These are phyloP conservation scores for Parelbella ahira DNA, from an alignment of 2,888 invertebrate genomes.

Conservation along the genomic window DNA sequence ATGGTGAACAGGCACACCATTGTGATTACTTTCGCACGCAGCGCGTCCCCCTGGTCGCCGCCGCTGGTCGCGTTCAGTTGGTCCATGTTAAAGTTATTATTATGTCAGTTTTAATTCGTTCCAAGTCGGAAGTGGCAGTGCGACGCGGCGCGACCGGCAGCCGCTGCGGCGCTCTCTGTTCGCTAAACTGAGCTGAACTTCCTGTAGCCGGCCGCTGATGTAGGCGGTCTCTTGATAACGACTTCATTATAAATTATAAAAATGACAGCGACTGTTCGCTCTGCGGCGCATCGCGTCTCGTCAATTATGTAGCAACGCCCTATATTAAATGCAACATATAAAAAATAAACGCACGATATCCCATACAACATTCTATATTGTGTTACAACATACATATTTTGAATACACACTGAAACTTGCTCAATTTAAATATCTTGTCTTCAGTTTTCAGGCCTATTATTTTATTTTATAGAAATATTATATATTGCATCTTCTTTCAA, in stretches of 20 bases:
- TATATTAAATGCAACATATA: too few species aligned
- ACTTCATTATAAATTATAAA: conserved; percentile 66
- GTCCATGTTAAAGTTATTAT: conserved; percentile 33
- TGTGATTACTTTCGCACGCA: conserved; percentile 88
- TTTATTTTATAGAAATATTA: too few species aligned
- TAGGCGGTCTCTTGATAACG: conserved; percentile 64
- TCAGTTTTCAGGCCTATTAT: too few species aligned
- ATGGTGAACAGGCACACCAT: conserved; percentile 88
- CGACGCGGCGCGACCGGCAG: conserved; percentile 1
- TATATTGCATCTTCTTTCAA: too few species aligned
- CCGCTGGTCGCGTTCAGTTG: conserved; percentile 12
- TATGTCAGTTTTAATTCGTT: conserved; percentile 38
- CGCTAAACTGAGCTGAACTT: conserved; percentile 57
- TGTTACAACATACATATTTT: too few species aligned
- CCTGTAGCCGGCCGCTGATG: conserved; percentile 45
- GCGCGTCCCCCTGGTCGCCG: conserved; percentile 56
- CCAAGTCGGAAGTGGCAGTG: conserved; percentile 28
- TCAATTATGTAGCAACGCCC: conserved; percentile 29
- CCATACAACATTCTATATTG: too few species aligned
- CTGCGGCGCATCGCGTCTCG: conserved; percentile 35
- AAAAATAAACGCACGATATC: too few species aligned
- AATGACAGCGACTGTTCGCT: conserved; percentile 50
- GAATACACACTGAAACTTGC: too few species aligned
- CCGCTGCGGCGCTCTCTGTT: conserved; percentile 32
- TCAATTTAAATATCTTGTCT: too few species aligned